A percentile compares a stretch with the other conserved stretches of the same genome.
phyloP scores from a whole-genome alignment of 2,113 vertebrate species.

The Chroicocephalus ridibundus region DNA sequence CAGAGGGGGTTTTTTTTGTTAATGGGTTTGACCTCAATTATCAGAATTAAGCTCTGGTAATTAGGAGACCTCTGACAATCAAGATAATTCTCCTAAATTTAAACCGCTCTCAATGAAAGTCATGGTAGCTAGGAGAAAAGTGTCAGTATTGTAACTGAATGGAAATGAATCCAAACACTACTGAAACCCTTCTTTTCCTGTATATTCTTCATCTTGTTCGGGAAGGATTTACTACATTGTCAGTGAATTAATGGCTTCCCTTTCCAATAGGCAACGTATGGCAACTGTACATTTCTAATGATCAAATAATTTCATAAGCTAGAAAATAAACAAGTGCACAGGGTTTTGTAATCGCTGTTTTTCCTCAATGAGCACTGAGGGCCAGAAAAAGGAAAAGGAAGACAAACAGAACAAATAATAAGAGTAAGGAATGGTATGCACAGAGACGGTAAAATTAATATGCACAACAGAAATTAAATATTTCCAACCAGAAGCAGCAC shows the following conservation, averaged over 20 bases:
- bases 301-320: neutral
- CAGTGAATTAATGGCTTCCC: accelerated
- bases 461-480: neutral
- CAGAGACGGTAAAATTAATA: neutral
- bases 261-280: neutral
- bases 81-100: neutral
- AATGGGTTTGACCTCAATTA: slow-evolving; percentile 11
- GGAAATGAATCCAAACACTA: neutral
- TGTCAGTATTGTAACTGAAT: neutral
- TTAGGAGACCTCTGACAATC: neutral
- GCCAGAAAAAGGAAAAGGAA: neutral
- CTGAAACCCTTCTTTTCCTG: neutral
- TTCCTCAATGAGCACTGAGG: neutral
- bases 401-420: neutral
- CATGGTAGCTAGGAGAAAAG: neutral
- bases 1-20: neutral
- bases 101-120: neutral
- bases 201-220: neutral
- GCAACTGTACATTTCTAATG: neutral
- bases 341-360: neutral
- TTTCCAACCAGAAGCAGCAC: neutral
- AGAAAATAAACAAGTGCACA: neutral
- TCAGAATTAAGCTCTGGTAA: neutral
- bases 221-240: neutral
- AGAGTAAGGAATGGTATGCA: neutral